Base-by-base conservation (phyloP, 1,140 invertebrate genomes). In the Branchinecta lynchi region DNA sequence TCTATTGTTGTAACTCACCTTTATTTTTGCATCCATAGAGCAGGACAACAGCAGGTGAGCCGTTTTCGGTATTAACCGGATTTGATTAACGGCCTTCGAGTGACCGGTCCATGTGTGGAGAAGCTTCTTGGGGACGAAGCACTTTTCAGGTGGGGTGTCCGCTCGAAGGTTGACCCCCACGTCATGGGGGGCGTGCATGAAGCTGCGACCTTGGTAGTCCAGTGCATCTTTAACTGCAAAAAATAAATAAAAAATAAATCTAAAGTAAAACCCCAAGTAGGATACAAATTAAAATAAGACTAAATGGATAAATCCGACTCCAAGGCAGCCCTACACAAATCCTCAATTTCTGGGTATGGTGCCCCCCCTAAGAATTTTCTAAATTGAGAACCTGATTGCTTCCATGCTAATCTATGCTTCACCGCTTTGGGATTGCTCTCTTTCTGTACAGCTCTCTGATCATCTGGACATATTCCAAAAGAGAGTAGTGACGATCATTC, bases 41-140 rank as follows among this genome's bases (percentile, higher is more conserved):
- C 87, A 89, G 7, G 96, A 98, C 1, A 99, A 80, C 72, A 99
- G 81, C 68, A 99, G 84, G 82, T 99, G 97, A 0, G 90, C 97
- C 12, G 92, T 92, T 73, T 84, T 82, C 8, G 97, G 97, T 76
- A 98, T 96, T 92, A 93, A 98, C 71, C 90, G 84, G 69, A 98
- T 94, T 7, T 92, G 89, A 3, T 94, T 88, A 73, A 99, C 87
- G n/a, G 94, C 94, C 79, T 99, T 98, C 0, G 89, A 92, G 80
- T 99, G 97, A 0, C 95, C 96, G 73, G 89, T 86, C 92, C 95
- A 99, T 0, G 92, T 95, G 78, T 96, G 92, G 71, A 99, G 89
- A 73, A 94, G 89, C 60, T 92, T 86, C 82, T 99, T 99, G 32
- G 97, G 97, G 71, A 99, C 82, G 78, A 98, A 99, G 80, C 97